A percentile compares a stretch with the other conserved stretches of the same genome.
Conservation (phyloP, 1,140 invertebrate species). For the Hylaeus anthracinus region DNA sequence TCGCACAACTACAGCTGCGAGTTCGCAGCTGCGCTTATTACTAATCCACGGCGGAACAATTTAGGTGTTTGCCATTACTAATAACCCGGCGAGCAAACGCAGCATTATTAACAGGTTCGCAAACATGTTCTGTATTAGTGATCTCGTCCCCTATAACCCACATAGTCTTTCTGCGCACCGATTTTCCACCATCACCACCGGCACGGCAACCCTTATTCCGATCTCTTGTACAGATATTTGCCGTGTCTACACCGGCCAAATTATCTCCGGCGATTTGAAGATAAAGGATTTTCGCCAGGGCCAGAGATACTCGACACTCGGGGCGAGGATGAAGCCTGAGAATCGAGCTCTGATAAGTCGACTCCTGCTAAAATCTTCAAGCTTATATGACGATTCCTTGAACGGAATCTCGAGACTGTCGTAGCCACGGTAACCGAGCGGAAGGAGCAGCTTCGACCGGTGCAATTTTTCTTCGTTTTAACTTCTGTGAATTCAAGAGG, state of each 20-base stretch:
- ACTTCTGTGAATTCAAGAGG: too few relatives aligned
- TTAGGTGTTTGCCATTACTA: slow-evolving; percentile 77
- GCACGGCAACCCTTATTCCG: slow-evolving; percentile 69
- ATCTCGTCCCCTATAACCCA: slow-evolving; percentile 71
- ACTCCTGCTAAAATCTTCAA: too few relatives aligned
- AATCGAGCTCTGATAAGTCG: slow-evolving; percentile 45
- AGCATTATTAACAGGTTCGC: slow-evolving; percentile 78
- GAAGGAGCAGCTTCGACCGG: too few relatives aligned
- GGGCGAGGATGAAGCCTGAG: slow-evolving; percentile 13
- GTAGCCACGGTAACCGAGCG: too few relatives aligned
- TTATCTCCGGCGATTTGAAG: slow-evolving; percentile 74
- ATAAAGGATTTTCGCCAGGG: slow-evolving; percentile 73
- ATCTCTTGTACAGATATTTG: slow-evolving; percentile 78
- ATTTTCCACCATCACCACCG: slow-evolving; percentile 46
- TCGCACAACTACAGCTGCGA: slow-evolving; percentile 27
- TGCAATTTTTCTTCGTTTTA: too few relatives aligned
- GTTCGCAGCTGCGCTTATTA: slow-evolving; percentile 67
- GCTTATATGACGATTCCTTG: too few relatives aligned
- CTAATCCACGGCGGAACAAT: slow-evolving; percentile 73
- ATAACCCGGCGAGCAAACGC: slow-evolving; percentile 76
- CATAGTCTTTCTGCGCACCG: slow-evolving; percentile 67
- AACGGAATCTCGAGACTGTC: too few relatives aligned
- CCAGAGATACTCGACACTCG: slow-evolving; percentile 22
- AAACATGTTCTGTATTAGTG: slow-evolving; percentile 77
- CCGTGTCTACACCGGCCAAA: slow-evolving; percentile 74